Percentiles rank a stretch among this genome's conserved stretches.
Conservation (phyloP, 23 tunicate genomes). For the Aplidium turbinatum region DNA sequence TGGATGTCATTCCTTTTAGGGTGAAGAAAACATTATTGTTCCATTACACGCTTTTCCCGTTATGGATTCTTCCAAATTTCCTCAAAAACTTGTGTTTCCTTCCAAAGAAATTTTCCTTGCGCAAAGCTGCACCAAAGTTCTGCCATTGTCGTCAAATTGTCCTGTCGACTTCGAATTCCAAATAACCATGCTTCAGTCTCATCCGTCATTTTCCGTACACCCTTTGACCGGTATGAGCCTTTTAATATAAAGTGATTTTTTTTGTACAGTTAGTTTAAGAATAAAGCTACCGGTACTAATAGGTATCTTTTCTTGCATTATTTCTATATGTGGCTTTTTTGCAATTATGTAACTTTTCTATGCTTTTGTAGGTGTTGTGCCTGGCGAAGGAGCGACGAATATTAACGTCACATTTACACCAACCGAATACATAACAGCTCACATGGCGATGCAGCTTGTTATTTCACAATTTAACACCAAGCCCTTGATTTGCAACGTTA, state of each 20-base stretch:
- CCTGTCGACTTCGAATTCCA: conserved; percentile 84
- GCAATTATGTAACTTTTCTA: too few species aligned
- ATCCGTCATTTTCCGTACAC: conserved; percentile 72
- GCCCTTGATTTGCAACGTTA: conserved; percentile 67
- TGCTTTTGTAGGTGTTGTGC: conserved; percentile 75
- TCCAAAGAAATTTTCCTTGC: conserved; percentile 37
- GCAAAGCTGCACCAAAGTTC: conserved; percentile 42
- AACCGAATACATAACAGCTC: conserved; percentile 80
- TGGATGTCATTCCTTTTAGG: too few species aligned
- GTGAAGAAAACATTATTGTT: conserved; percentile 80
- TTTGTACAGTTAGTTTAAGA: too few species aligned
- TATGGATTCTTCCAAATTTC: conserved; percentile 76
- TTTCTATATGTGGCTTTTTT: too few species aligned
- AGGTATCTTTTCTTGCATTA: too few species aligned
- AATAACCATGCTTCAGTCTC: conserved; percentile 67
- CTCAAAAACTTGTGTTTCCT: conserved; percentile 63
- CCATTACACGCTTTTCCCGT: conserved; percentile 94
- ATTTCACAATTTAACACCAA: conserved; percentile 75
- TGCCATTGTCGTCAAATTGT: conserved; percentile 51
- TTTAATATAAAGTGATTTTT: background rate
- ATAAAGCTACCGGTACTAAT: too few species aligned
- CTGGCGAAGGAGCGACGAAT: conserved; percentile 64
- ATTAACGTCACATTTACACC: conserved; percentile 74
- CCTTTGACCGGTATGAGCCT: conserved; percentile 58
- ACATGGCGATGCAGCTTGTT: conserved; percentile 82